Evolutionary conservation across 2,888 invertebrate genomes (phyloP), one percentile per base, ranked within the genome.

Genomic region (Tenthredo amoena): DNA sequence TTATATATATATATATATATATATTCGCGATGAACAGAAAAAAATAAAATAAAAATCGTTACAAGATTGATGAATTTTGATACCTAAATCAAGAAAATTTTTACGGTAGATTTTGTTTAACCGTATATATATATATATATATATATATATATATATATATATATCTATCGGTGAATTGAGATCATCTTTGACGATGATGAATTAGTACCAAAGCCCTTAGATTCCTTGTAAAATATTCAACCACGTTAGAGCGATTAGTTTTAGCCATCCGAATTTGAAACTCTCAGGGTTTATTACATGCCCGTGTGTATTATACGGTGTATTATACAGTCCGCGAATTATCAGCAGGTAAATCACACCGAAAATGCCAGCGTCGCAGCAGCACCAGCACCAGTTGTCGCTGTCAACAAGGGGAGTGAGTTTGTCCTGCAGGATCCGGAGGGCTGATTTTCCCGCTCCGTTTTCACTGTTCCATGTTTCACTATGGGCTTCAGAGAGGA

Each of bases 271-370:
- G 3, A 34, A 47, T 34, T 55, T 77, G 77, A 55, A 31, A 77
- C 77, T 77, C 77, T 77, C 50, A 55, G 55, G 55, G 31, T 77
- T 77, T 31, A 77, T 77, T 34, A 55, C 77, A 77, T 26, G 6
- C 12, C 26, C 18, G 7, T 34, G n/a, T 71, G 21, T 18, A 77
- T n/a, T 50, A 26, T 77, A 37, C 77, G 15, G 31, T 77, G 10
- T 50, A 47, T 77, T 26, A 47, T 55, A 50, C 68, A 77, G 18
- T 47, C 18, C 72, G n/a, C 6, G 31, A 77, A 77, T 77, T 55
- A 77, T 77, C 31, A 50, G 77, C 50, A 55, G 55, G 31, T 77
- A 77, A 77, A 47, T 74, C 43, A 74, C 74, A 9, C 9, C 15
- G 26, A 77, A 77, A 77, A 9, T 55, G 55, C 34, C 31, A 43